These are phyloP conservation scores for Philaenus spumarius DNA, from an alignment of 1,140 invertebrate genomes.

Conservation along the genomic window DNA sequence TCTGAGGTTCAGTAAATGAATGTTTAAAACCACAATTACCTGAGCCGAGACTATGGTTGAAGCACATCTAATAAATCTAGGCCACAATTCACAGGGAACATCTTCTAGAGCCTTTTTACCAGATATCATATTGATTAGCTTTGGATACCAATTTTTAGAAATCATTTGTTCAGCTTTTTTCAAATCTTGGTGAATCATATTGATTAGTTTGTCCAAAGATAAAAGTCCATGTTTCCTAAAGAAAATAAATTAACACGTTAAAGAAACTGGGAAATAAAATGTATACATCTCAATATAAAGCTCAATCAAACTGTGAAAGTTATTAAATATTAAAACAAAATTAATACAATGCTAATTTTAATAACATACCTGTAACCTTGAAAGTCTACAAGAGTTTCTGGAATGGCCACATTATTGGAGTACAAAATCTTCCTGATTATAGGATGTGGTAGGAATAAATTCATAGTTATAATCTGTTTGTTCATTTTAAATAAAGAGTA, in stretches of 20 bases:
- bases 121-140: constrained; percentile 10
- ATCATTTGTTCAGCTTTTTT: constrained; percentile 10
- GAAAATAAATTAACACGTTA: neutral
- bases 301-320: too few species aligned
- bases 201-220: neutral
- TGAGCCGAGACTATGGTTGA: constrained; percentile 7
- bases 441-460: constrained; percentile 10
- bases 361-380: constrained; percentile 8
- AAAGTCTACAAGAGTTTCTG: constrained; percentile 2
- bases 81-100: neutral
- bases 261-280: too few species aligned
- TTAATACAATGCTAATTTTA: too few species aligned
- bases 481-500: neutral
- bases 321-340: too few species aligned
- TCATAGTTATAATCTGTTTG: neutral
- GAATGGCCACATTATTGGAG: constrained; percentile 7
- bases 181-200: neutral
- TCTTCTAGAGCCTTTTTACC: neutral
- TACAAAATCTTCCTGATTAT: constrained; percentile 8
- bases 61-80: constrained; percentile 6
- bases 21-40: too few species aligned
- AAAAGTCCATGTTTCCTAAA: constrained; percentile 1
- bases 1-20: too few species aligned
- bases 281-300: too few species aligned
- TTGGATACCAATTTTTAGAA: constrained; percentile 11